Evolutionary conservation across 2,797 vertebrate species (phyloP), one percentile per base, ranked within the genome.

Genomic region (Lophotriccus pileatus): DNA sequence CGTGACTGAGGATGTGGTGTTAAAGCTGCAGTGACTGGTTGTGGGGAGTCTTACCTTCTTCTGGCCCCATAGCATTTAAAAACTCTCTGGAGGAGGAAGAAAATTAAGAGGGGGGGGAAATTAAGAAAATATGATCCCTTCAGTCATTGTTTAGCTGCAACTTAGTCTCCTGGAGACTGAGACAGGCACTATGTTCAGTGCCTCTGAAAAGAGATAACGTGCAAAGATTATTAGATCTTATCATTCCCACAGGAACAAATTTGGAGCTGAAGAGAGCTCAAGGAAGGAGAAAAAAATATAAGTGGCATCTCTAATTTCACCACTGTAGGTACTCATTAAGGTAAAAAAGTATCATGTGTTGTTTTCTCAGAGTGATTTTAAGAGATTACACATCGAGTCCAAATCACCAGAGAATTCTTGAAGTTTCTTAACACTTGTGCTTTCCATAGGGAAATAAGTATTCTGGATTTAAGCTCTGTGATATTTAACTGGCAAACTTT

Each of bases 301-400:
- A 69, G 24, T 90, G 52, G 17, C 79, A 14, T 90, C 74, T 95
- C 91, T 95, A 85, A 93, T 92, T 90, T 92, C 70, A 90, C 59
- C 95, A 81, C 76, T 96, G 81, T 72, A 91, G 88, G 58, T 88
- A 63, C 34, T 92, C 52, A 46, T 78, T 78, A 90, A 79, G 87
- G 60, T 55, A 41, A 78, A 95, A 85, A 75, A 66, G 66, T 81
- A 32, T 91, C 77, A 62, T 85, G 49, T 80, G 47, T 75, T 90
- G 46, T 93, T 97, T 84, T 78, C 46, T 88, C 30, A 56, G 32
- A 73, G 58, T 83, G 75, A 82, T 88, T 93, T 90, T 58, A 70
- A 88, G 53, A 90, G 44, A 80, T 50, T 82, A 22, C 34, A 84
- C 37, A 44, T 89, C 86, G 87, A 95, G 44, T 82, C 76, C 34